Percentiles rank a stretch among this genome's conserved stretches.
These are phyloP conservation scores for Pycnonotus jocosus DNA, from an alignment of 2,113 vertebrate genomes.

Conservation along the genomic window DNA sequence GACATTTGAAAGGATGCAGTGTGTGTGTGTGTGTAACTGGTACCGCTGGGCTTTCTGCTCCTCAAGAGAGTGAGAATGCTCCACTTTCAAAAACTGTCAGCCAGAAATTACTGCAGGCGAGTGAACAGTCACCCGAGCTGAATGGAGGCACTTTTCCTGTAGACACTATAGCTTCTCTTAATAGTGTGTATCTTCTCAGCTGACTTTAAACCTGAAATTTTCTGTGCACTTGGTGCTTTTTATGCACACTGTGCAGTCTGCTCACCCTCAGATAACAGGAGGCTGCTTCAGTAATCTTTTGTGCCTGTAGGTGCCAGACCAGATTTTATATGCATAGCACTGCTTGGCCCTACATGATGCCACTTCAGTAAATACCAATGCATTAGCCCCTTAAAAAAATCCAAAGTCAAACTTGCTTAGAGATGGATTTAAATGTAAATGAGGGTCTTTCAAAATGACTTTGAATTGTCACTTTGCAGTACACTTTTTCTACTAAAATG, in stretches of 20 bases:
- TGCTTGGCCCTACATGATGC: neutral
- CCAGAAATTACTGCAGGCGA: neutral
- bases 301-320: neutral
- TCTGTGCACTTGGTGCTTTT: neutral
- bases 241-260: neutral
- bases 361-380: neutral
- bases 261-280: neutral
- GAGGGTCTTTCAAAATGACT: neutral
- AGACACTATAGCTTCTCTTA: neutral
- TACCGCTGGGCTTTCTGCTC: constrained; percentile 31
- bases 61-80: neutral
- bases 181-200: neutral
- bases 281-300: neutral
- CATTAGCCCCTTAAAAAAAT: neutral
- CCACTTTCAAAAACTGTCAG: neutral
- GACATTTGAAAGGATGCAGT: constrained; percentile 25
- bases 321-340: neutral
- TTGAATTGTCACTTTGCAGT: neutral
- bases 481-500: neutral
- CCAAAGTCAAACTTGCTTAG: neutral
- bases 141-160: neutral
- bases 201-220: neutral
- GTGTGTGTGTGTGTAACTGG: constrained; percentile 57
- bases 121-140: neutral
- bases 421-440: neutral